Evolutionary conservation across 2,888 invertebrate genomes (phyloP).

Genomic region (Mythimna lalbum): DNA sequence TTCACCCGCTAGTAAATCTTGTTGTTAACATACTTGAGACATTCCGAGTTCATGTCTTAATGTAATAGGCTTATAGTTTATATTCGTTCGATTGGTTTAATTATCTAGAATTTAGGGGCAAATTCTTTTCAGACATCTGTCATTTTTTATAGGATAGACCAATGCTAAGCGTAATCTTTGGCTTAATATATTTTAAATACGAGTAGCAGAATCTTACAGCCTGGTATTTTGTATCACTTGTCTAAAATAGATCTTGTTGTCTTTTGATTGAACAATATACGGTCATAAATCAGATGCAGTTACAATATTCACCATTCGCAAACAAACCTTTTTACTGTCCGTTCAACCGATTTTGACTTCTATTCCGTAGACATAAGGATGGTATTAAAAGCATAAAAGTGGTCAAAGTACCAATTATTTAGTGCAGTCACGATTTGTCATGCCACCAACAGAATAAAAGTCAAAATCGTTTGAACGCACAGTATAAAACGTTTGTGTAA

Average conservation of each 20-base stretch:
- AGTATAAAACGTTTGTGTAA: too few species aligned
- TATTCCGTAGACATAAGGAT: too few species aligned
- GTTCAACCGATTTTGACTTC: too few species aligned
- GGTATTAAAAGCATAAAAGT: too few species aligned
- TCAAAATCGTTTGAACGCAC: too few species aligned
- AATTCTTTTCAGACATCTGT: not conserved
- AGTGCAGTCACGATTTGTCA: too few species aligned
- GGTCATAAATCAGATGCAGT: not conserved
- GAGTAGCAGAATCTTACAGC: not conserved
- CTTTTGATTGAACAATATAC: not conserved
- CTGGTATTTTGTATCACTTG: not conserved
- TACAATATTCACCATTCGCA: too few species aligned
- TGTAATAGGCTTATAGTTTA: slow-evolving; percentile 8
- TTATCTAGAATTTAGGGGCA: slow-evolving; percentile 4
- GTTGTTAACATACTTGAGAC: slow-evolving; percentile 25
- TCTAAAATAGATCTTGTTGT: not conserved
- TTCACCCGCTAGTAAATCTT: slow-evolving; percentile 35
- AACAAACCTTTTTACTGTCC: too few species aligned
- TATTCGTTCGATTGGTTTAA: slow-evolving; percentile 14
- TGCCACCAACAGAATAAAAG: too few species aligned
- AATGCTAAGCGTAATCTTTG: not conserved
- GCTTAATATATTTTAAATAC: not conserved
- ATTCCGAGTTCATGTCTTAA: slow-evolving; percentile 63
- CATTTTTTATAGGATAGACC: not conserved
- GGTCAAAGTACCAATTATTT: too few species aligned